phyloP scores from a whole-genome alignment of 1,140 invertebrate species.

The Sinonovacula constricta region DNA sequence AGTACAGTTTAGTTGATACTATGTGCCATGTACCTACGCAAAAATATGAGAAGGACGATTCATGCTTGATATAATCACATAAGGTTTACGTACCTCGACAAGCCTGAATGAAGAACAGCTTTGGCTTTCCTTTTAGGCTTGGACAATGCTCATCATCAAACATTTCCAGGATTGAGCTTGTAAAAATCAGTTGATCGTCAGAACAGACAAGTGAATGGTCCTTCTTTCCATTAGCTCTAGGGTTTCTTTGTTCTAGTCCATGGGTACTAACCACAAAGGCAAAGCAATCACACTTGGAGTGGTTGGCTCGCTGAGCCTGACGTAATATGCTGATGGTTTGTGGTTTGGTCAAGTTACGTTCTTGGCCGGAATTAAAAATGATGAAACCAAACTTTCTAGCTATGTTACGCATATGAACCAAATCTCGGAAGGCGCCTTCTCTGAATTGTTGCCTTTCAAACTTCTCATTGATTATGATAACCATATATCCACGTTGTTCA shows the following conservation, averaged over 20 bases:
- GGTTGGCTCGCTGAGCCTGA: conserved; percentile 3
- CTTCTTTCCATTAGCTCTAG: conserved; percentile 18
- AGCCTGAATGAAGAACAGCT: conserved; percentile 35
- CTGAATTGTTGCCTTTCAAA: conserved; percentile 28
- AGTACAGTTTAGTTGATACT: too few relatives aligned
- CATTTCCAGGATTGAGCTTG: conserved; percentile 9
- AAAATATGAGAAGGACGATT: too few relatives aligned
- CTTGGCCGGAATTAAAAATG: neutral
- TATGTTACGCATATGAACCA: conserved; percentile 9
- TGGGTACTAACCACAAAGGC: conserved; percentile 46
- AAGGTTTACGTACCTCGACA: conserved; percentile 13
- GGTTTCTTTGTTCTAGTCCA: conserved; percentile 20
- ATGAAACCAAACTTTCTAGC: conserved; percentile 45
- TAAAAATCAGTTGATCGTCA: conserved; percentile 5
- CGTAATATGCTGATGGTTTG: neutral
- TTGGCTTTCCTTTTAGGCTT: conserved; percentile 31
- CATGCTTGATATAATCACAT: too few relatives aligned
- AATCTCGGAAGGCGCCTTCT: conserved; percentile 43
- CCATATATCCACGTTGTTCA: conserved; percentile 22
- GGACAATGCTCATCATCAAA: conserved; percentile 25
- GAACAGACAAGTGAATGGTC: conserved; percentile 1
- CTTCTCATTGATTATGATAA: conserved; percentile 50
- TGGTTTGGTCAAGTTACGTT: conserved; percentile 10
- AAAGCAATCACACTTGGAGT: conserved; percentile 50
- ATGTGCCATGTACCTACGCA: too few relatives aligned